These are phyloP conservation scores for Leptinotarsa juncta DNA, from an alignment of 2,888 invertebrate species.

Conservation along the genomic window DNA sequence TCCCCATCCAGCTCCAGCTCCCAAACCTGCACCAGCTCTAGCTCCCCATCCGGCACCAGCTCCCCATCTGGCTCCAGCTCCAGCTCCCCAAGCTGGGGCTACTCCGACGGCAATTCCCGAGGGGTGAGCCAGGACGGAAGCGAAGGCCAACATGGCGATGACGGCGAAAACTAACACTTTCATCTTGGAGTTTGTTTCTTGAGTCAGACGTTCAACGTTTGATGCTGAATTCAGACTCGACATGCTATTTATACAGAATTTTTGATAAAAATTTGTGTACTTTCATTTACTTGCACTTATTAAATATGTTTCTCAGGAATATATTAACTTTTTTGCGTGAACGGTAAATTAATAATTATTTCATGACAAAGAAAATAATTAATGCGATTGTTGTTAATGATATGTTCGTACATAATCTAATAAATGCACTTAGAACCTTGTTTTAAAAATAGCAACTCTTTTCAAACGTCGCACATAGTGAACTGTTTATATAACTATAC, in stretches of 20 bases:
- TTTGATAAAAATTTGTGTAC: neutral
- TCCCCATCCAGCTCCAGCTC: conserved; percentile 12
- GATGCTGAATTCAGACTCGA: neutral
- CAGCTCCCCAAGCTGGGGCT: neutral
- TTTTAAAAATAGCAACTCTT: too few species aligned
- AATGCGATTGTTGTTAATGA: neutral
- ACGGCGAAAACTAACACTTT: conserved; percentile 49
- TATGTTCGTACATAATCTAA: neutral
- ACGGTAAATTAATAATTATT: neutral
- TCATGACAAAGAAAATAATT: neutral
- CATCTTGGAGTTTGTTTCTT: conserved; percentile 43
- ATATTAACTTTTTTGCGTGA: neutral
- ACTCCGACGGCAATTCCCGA: conserved; percentile 5
- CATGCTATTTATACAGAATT: neutral
- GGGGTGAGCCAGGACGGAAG: conserved; percentile 36
- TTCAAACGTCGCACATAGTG: too few species aligned
- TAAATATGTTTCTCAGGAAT: conserved; percentile 11
- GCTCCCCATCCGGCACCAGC: conserved; percentile 17
- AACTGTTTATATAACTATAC: too few species aligned
- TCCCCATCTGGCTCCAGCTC: neutral
- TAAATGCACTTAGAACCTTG: too few species aligned
- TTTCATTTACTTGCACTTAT: neutral
- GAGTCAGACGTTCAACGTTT: conserved; percentile 1
- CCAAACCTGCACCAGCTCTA: conserved; percentile 15
- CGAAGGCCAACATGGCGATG: conserved; percentile 47